Base-by-base conservation (phyloP, 2,888 invertebrate species). In the Teinopalpus imperialis region DNA sequence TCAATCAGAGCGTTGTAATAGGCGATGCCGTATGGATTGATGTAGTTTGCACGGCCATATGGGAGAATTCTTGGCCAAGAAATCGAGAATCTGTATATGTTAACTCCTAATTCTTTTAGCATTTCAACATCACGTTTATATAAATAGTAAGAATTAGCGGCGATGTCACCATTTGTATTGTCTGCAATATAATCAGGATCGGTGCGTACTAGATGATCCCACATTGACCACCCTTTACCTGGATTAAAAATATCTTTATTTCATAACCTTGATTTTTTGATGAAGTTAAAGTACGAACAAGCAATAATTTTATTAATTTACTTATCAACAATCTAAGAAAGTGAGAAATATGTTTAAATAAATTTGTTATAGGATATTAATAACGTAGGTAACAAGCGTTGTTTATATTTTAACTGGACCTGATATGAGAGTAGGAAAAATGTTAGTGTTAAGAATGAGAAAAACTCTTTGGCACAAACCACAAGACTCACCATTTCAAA, bases 1-100 rank as follows among this genome's bases (percentile, higher is more conserved):
- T 92, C 70, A 30, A 93, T 91, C 0, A 93, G 59, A 46, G 82
- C 73, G 52, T 91, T 91, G 66, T 94, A 94, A 68, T 92, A 92
- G 18, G 83, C 71, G 4, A 93, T 75, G 7, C 92, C 93, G 1
- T 50, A 44, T n/a, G 59, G 61, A 61, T 92, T 93, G 5, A 91
- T 61, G 2, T 71, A 63, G 30, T 87, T 74, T 2, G 74, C 55
- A 13, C 79, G 77, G 13, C 90, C 92, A 32, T 78, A 82, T 0
- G 92, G 91, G 29, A 92, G 61, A 10, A 93, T 75, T 34, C 93
- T 68, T 0, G 91, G 61, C 93, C 93, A 93, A 0, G 91, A 82
- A 16, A 91, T 69, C 0, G 90, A 90, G 53, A 90, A 89, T 31
- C 90, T 71, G 62, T 90, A 90, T 41, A 75, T 73, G 26, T 87